Base-by-base conservation (phyloP, 2,797 vertebrate species). In the Gephyroberyx darwinii region DNA sequence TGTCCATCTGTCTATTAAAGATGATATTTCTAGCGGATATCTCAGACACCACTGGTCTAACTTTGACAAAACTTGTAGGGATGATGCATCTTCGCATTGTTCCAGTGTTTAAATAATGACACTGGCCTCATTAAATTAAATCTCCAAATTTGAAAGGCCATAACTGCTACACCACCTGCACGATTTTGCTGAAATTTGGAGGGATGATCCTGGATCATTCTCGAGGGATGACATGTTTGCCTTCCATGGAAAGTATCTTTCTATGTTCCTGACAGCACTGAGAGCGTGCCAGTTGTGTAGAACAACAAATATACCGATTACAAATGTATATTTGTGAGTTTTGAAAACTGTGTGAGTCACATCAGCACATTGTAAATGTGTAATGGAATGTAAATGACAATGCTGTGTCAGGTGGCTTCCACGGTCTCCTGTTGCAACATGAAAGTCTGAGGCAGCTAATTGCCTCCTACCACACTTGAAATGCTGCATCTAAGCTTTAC, bases 311-410 rank as follows among this genome's bases (percentile, higher is more conserved):
- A 43, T 43, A 12, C 12, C 13, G 13, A 43, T 43, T 43, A 43
- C 51, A 66, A 56, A 64, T 57, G 16, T 37, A 8, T 51, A 2
- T 6, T 59, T 30, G 20, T 52, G 37, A 65, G 14, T 47, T 67
- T 26, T 22, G 41, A 56, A 66, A 58, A 41, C n/a, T 2, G 5
- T 13, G 20, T 19, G 5, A 56, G 19, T 55, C 20, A 33, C 10
- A 57, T 57, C 19, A 64, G 8, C 8, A 17, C 33, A 31, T 1
- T 26, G 26, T 26, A 26, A 26, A 26, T 26, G 8, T 63, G 50
- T 35, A 16, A 47, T 71, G 74, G 80, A 85, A 82, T 78, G 59
- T 76, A 69, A 86, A 81, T 74, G 69, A 65, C 60, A 65, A 66
- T 3, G 50, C 35, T 63, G 43, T 41, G 8, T 74, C 26, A 20